A percentile compares a stretch with the other conserved stretches of the same genome.
phyloP scores from a whole-genome alignment of 2,888 invertebrate genomes.

The Cerastis leucographa region DNA sequence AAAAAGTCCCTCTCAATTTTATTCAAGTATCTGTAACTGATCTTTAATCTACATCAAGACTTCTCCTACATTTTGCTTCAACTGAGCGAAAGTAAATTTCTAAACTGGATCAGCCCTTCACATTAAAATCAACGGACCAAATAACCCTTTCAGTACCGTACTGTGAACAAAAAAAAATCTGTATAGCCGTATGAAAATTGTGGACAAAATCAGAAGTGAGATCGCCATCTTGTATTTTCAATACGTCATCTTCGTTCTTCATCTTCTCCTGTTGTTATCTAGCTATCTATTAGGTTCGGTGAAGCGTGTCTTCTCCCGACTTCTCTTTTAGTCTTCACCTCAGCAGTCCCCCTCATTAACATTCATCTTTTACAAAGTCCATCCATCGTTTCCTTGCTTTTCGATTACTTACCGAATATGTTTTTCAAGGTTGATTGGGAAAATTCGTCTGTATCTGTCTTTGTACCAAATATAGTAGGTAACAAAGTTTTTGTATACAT shows the following conservation, averaged over 20 bases:
- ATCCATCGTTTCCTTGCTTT: background rate
- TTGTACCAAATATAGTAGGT: too few species aligned
- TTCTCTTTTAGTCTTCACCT: background rate
- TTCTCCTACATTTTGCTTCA: background rate
- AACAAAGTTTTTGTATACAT: too few species aligned
- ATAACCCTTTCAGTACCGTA: background rate
- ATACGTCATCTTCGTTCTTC: background rate
- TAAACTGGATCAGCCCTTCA: slow-evolving; percentile 10
- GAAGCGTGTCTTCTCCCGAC: background rate
- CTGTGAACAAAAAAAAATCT: slow-evolving; percentile 19
- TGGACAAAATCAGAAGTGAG: background rate
- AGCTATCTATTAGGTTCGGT: background rate
- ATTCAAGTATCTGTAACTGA: background rate
- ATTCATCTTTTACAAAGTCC: background rate
- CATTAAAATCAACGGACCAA: slow-evolving; percentile 10
- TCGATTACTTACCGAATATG: background rate
- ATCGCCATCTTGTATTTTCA: background rate
- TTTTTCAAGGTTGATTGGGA: too few species aligned
- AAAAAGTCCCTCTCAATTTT: too few species aligned
- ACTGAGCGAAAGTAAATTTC: slow-evolving; percentile 18
- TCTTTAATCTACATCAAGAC: background rate
- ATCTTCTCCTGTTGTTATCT: background rate
- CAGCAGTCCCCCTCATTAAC: too few species aligned
- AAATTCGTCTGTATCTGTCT: too few species aligned
- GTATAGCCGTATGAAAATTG: background rate